Evolutionary conservation across 2,888 invertebrate species (phyloP).

Genomic region (Tethea ocularis): DNA sequence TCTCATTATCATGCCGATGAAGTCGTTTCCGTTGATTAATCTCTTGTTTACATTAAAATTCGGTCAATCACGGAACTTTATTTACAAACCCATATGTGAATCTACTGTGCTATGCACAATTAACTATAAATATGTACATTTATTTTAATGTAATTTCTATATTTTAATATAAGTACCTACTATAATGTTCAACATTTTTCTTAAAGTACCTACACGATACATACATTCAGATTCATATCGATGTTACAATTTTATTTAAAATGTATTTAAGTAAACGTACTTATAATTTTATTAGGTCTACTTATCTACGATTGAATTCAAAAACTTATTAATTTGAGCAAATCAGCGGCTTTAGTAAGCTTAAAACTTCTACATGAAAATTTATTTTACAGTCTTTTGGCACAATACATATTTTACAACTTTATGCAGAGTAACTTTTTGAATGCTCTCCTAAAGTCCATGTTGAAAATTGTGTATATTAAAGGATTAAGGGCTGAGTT

Average conservation of each 20-base stretch:
- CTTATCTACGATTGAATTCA: constrained; percentile 41
- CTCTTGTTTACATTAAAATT: constrained; percentile 48
- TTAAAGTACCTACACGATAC: constrained; percentile 19
- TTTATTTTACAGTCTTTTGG: constrained; percentile 53
- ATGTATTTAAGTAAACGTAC: constrained; percentile 15
- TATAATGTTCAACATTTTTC: constrained; percentile 18
- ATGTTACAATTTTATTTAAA: constrained; percentile 21
- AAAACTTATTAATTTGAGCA: constrained; percentile 68
- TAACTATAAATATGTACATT: constrained; percentile 49
- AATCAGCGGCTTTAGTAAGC: constrained; percentile 61
- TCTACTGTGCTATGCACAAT: constrained; percentile 68
- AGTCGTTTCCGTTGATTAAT: constrained; percentile 56
- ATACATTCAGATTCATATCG: constrained; percentile 29
- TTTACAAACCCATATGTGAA: constrained; percentile 45
- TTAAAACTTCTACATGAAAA: constrained; percentile 39
- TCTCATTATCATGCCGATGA: constrained; percentile 34
- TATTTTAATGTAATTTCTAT: constrained; percentile 26
- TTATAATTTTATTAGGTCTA: constrained; percentile 19
- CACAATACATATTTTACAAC: constrained; percentile 53
- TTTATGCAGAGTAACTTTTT: constrained; percentile 86
- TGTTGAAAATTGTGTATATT: constrained; percentile 97
- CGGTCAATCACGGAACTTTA: constrained; percentile 45
- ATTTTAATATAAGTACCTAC: constrained; percentile 15
- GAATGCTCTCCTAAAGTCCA: constrained; percentile 96
- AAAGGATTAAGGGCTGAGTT: constrained; percentile 96